Evolutionary conservation across 2,113 vertebrate genomes (phyloP), one percentile per base, ranked within the genome.

Genomic region (Lophotis ruficrista): DNA sequence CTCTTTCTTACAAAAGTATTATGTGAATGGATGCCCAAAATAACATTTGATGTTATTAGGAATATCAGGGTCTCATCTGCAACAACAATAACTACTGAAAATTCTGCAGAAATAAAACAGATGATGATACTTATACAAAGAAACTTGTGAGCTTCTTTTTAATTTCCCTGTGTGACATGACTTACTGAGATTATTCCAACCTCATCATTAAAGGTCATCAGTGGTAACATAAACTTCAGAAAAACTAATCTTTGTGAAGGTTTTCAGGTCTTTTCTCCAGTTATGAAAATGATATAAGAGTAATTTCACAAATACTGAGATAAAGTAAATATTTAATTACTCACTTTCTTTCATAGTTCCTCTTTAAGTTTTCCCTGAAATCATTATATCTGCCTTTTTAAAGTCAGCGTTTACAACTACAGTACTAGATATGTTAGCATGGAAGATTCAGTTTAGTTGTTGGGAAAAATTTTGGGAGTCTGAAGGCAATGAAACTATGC

Each of bases 11-110:
- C 87, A 94, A 87, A 95, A 97, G 96, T 92, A 89, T 96, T 96
- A 84, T 81, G 87, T 97, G 94, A 97, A 95, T 95, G 91, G 94
- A 96, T 95, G 90, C 97, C 96, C 87, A 97, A 97, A 98, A 98
- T 98, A 98, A 95, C 95, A 56, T 92, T 94, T 87, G 62, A 28
- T 94, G 89, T 82, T 96, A 82, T 83, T 79, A 92, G 86, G 54
- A 90, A 61, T 81, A 95, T 88, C 80, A 96, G 95, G 21, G 8
- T 96, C 93, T 98, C 83, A 48, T 91, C 92, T 96, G 95, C 94
- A 97, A 94, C 91, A 97, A 96, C 92, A 93, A 78, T 95, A 94
- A 93, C 94, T 97, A 70, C 58, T 80, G 60, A 95, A 97, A 30
- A 83, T 81, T 64, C 56, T 83, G 9, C 35, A 92, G 93, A 82